Percentiles rank a stretch among this genome's conserved stretches.
These are phyloP conservation scores for Teleogryllus oceanicus DNA, from an alignment of 2,888 invertebrate species.

Conservation along the genomic window DNA sequence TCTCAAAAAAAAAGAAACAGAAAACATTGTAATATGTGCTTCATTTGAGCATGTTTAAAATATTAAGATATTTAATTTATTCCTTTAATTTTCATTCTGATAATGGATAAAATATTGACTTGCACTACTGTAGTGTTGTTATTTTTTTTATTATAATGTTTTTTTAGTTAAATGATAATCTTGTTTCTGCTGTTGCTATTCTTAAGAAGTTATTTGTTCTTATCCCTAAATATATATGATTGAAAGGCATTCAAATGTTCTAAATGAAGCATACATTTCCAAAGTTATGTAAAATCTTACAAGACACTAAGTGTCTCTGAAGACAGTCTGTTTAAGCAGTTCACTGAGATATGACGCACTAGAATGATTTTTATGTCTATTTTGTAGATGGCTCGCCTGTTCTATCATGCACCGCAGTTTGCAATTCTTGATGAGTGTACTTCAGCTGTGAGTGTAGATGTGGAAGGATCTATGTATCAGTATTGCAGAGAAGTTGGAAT, in stretches of 20 bases:
- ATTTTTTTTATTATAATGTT: too few species aligned
- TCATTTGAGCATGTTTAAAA: too few species aligned
- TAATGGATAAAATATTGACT: too few species aligned
- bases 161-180: too few species aligned
- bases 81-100: too few species aligned
- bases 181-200: too few species aligned
- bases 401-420: conserved; percentile 97
- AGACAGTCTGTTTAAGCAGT: background rate
- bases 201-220: too few species aligned
- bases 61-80: too few species aligned
- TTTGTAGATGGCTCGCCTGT: conserved; percentile 84
- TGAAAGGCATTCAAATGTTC: background rate
- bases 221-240: too few species aligned
- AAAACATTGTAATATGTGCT: too few species aligned
- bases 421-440: conserved; percentile 99
- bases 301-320: background rate
- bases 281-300: background rate
- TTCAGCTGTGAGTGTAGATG: conserved; percentile 96
- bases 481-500: conserved; percentile 87
- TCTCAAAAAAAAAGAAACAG: too few species aligned
- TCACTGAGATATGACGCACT: background rate
- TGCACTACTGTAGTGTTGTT: too few species aligned
- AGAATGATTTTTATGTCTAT: conserved; percentile 24
- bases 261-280: background rate
- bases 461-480: conserved; percentile 95